Evolutionary conservation across 1,140 invertebrate species (phyloP).

Genomic region (Ericerus pela): DNA sequence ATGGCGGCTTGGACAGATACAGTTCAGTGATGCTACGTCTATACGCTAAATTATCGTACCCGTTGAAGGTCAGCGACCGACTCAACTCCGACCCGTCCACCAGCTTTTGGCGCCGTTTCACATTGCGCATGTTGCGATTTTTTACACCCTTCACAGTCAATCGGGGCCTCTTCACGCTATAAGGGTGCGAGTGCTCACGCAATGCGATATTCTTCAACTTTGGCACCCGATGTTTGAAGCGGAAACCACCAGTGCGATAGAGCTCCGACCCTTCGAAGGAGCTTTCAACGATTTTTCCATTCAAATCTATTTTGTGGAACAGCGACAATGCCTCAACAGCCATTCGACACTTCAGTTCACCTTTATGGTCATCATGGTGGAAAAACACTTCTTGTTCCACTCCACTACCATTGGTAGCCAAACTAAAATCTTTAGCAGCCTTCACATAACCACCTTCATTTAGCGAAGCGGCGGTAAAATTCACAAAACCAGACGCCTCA

Average conservation of each 20-base stretch:
- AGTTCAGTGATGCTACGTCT: not conserved
- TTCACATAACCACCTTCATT: too few species aligned
- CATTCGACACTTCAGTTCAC: too few species aligned
- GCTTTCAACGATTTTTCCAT: too few species aligned
- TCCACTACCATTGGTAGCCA: too few species aligned
- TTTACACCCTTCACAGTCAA: not conserved
- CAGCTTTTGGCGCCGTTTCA: not conserved
- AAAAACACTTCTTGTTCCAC: too few species aligned
- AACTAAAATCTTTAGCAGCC: too few species aligned
- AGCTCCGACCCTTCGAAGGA: too few species aligned
- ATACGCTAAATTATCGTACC: conserved; percentile 3
- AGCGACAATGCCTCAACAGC: too few species aligned
- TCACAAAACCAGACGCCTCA: too few species aligned
- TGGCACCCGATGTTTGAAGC: not conserved
- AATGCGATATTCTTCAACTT: conserved; percentile 1
- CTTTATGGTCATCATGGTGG: too few species aligned
- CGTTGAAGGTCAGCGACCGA: not conserved
- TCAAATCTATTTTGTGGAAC: too few species aligned
- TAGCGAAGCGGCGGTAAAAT: too few species aligned
- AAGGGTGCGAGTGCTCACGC: not conserved
- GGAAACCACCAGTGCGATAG: not conserved
- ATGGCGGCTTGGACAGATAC: not conserved
- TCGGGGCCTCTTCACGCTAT: not conserved
- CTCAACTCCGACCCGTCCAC: not conserved
- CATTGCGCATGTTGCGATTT: not conserved